Percentiles rank a stretch among this genome's conserved stretches.
phyloP scores from a whole-genome alignment of 2,888 invertebrate species.

The Ichneumon xanthorius region DNA sequence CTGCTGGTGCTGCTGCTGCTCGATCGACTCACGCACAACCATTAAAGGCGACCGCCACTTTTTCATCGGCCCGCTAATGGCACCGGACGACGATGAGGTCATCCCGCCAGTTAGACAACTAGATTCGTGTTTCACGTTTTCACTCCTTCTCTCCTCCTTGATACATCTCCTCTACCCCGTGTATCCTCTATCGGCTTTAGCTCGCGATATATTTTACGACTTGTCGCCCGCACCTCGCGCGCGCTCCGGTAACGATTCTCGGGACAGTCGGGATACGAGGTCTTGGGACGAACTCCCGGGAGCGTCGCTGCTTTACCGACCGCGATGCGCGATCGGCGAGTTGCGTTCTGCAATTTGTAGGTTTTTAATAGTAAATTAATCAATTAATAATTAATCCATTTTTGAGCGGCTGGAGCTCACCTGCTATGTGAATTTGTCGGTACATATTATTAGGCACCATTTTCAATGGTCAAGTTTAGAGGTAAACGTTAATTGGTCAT shows the following conservation, averaged over 20 bases:
- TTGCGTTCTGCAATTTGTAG: no score
- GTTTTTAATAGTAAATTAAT: no score
- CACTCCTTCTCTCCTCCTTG: conserved; percentile 17
- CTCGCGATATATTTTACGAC: conserved; percentile 65
- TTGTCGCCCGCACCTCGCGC: conserved; percentile 40
- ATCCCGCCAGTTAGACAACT: conserved; percentile 78
- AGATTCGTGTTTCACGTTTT: conserved; percentile 72
- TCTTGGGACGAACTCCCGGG: no score
- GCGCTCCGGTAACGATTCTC: not conserved
- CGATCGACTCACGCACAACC: conserved; percentile 69
- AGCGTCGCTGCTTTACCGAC: no score
- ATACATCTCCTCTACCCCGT: conserved; percentile 29
- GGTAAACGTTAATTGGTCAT: no score
- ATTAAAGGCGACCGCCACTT: conserved; percentile 80
- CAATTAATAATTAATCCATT: no score
- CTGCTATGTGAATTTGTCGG: no score
- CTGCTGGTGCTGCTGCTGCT: conserved; percentile 13
- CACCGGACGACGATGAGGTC: conserved; percentile 77
- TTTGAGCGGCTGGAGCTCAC: no score
- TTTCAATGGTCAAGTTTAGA: no score
- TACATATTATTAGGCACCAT: no score
- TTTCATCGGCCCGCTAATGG: conserved; percentile 76
- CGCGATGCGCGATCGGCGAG: no score
- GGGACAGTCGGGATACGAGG: no score
- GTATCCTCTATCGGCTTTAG: conserved; percentile 11